A percentile compares a stretch with the other conserved stretches of the same genome.
phyloP scores from a whole-genome alignment of 2,113 vertebrate species.

The Shinisaurus crocodilurus region DNA sequence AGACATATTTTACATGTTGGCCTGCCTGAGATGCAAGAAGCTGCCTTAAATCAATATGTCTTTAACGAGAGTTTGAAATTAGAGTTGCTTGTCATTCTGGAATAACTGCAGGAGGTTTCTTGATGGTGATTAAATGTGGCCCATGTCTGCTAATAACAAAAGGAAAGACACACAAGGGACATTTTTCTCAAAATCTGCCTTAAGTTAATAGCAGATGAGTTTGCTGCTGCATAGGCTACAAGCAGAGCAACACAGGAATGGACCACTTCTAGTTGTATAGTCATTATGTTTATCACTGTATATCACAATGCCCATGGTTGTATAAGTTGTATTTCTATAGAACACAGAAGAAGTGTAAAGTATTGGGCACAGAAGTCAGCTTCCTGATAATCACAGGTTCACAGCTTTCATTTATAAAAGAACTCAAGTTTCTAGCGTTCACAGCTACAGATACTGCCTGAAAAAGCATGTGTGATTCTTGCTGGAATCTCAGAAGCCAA shows the following conservation, averaged over 20 bases:
- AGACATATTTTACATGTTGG: background rate
- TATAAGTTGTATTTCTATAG: background rate
- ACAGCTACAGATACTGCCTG: background rate
- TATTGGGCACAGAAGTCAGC: background rate
- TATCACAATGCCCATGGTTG: background rate
- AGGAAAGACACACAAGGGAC: slow-evolving; percentile 18
- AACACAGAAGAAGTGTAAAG: background rate
- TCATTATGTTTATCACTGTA: background rate
- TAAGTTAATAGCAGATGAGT: slow-evolving; percentile 9
- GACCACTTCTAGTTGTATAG: background rate
- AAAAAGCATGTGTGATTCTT: background rate
- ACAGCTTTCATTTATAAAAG: background rate
- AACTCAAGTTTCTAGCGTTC: background rate
- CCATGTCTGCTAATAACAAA: slow-evolving; percentile 5
- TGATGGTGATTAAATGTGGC: slow-evolving; percentile 12
- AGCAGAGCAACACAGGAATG: background rate
- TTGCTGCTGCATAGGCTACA: background rate
- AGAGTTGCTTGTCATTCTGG: slow-evolving; percentile 41
- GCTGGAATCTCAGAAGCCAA: background rate
- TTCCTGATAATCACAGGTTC: background rate
- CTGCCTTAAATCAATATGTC: slow-evolving; percentile 39
- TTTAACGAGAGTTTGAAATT: slow-evolving; percentile 33
- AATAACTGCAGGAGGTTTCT: slow-evolving; percentile 10
- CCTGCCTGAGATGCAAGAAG: slow-evolving; percentile 12
- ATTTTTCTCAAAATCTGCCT: slow-evolving; percentile 1